These are phyloP conservation scores for Phrynosoma blainvillii DNA, from an alignment of 2,113 vertebrate genomes.

Conservation along the genomic window DNA sequence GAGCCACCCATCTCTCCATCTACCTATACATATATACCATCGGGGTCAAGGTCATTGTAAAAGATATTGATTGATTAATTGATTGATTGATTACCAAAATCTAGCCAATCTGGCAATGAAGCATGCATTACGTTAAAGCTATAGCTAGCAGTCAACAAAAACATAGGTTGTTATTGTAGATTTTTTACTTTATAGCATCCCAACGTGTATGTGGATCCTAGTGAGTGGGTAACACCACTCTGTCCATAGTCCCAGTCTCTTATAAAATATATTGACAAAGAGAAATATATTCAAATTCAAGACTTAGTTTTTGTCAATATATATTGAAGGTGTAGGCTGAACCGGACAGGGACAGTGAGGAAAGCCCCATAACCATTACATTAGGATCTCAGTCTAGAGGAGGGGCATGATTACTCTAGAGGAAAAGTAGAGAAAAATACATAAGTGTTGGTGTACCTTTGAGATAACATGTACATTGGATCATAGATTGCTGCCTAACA, in stretches of 20 bases:
- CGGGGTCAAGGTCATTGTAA: not conserved
- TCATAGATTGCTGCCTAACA: not conserved
- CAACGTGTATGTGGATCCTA: not conserved
- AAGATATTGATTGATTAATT: not conserved
- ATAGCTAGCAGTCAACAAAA: no score
- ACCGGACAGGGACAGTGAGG: not conserved
- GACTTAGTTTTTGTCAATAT: not conserved
- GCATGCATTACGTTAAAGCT: no score
- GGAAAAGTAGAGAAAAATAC: no score
- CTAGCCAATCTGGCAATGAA: no score
- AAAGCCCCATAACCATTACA: not conserved
- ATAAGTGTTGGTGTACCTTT: no score
- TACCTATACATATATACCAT: no score
- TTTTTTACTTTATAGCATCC: not conserved
- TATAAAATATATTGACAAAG: not conserved
- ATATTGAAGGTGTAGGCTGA: not conserved
- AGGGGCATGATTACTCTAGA: no score
- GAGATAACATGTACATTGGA: not conserved
- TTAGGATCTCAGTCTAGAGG: no score
- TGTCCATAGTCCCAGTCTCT: not conserved
- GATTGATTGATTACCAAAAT: no score
- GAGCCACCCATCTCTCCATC: no score
- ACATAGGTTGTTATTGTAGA: no score
- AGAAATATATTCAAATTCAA: not conserved
- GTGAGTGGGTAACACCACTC: no score